Evolutionary conservation across 2,113 vertebrate species (phyloP).

Genomic region (Hypomesus transpacificus): DNA sequence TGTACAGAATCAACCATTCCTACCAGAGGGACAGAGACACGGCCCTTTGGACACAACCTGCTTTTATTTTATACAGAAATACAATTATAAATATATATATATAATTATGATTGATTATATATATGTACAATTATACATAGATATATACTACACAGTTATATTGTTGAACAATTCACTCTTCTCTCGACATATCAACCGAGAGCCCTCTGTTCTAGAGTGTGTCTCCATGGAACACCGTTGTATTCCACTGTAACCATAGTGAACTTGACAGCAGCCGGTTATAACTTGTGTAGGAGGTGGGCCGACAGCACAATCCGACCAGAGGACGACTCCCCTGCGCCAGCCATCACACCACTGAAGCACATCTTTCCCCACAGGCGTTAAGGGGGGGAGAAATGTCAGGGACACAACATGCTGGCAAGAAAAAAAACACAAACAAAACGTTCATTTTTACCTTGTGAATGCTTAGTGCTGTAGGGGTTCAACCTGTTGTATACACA

Average conservation of each 20-base stretch:
- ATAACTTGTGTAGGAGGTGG: neutral
- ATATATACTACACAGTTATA: conserved; percentile 81
- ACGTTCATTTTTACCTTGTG: conserved; percentile 97
- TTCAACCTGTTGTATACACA: conserved; percentile 95
- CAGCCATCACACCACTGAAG: conserved; percentile 40
- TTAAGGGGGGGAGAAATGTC: conserved; percentile 26
- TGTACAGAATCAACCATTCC: conserved; percentile 78
- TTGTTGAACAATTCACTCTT: conserved; percentile 77
- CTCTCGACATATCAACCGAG: conserved; percentile 82
- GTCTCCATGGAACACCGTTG: conserved; percentile 77
- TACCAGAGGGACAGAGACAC: conserved; percentile 61
- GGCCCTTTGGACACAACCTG: conserved; percentile 64
- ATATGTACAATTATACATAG: conserved; percentile 75
- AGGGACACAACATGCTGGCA: conserved; percentile 49
- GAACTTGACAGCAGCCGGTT: conserved; percentile 48
- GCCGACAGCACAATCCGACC: conserved; percentile 75
- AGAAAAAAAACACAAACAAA: conserved; percentile 59
- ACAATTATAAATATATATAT: conserved; percentile 71
- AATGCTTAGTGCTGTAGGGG: conserved; percentile 98
- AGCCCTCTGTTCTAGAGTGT: conserved; percentile 74
- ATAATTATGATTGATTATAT: conserved; percentile 73
- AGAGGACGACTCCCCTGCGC: conserved; percentile 71
- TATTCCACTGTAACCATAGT: conserved; percentile 80
- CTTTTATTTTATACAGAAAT: conserved; percentile 78
- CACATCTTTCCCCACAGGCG: conserved; percentile 50